phyloP scores from a whole-genome alignment of 1,140 invertebrate genomes.

The Ooceraea biroi region DNA sequence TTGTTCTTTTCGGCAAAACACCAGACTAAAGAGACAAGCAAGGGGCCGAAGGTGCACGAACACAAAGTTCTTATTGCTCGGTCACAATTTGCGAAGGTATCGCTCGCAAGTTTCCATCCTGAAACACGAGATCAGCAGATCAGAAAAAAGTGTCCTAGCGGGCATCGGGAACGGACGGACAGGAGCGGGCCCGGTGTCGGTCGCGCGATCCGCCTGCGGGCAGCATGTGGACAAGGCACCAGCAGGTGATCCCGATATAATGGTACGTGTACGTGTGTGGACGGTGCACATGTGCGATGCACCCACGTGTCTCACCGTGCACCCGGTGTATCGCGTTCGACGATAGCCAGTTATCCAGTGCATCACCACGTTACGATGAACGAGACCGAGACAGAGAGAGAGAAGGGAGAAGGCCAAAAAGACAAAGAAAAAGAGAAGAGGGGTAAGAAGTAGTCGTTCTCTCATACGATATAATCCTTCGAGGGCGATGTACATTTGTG shows the following conservation, averaged over 20 bases:
- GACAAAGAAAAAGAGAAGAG: too few relatives aligned
- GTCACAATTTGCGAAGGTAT: conserved; percentile 38
- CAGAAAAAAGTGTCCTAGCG: conserved; percentile 49
- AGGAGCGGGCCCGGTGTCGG: conserved; percentile 74
- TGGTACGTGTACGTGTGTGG: conserved; percentile 11
- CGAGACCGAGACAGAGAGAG: conserved; percentile 5
- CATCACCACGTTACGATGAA: conserved; percentile 51
- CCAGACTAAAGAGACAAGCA: background rate
- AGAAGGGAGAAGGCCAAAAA: too few relatives aligned
- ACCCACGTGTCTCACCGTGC: conserved; percentile 77
- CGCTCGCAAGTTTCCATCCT: conserved; percentile 13
- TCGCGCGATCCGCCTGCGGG: conserved; percentile 76
- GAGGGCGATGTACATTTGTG: conserved; percentile 7
- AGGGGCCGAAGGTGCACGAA: background rate
- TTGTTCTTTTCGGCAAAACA: background rate
- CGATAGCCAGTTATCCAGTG: conserved; percentile 51
- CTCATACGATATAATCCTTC: conserved; percentile 24
- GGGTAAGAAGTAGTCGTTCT: conserved; percentile 27
- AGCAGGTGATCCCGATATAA: conserved; percentile 79
- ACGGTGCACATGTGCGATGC: conserved; percentile 66
- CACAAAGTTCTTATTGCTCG: conserved; percentile 4
- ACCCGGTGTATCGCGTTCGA: conserved; percentile 53
- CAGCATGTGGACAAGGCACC: conserved; percentile 75
- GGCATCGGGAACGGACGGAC: conserved; percentile 61
- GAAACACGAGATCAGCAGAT: conserved; percentile 17